Evolutionary conservation across 2,797 vertebrate species (phyloP).

Genomic region (Takifugu ocellatus): DNA sequence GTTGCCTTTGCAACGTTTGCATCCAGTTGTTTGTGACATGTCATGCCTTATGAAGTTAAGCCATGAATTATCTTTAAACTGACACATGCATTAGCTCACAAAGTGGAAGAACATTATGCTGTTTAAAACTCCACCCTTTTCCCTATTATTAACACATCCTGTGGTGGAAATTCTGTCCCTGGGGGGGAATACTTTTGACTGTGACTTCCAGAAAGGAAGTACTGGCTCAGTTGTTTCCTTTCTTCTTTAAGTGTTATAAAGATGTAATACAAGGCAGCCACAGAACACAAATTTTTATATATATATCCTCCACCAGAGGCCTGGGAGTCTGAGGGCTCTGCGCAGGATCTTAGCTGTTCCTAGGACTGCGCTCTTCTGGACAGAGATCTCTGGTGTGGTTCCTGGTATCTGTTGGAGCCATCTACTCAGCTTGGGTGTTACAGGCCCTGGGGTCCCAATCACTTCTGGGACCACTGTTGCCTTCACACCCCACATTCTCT

Average conservation of each 20-base stretch:
- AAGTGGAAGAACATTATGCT: neutral
- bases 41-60: conserved; percentile 8
- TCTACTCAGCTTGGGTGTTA: too few species aligned
- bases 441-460: too few species aligned
- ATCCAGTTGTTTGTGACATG: neutral
- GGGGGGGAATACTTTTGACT: conserved; percentile 25
- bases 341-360: too few species aligned
- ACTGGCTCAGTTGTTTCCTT: conserved; percentile 19
- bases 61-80: conserved; percentile 15
- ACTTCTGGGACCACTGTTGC: too few species aligned
- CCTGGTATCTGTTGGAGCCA: too few species aligned
- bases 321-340: too few species aligned
- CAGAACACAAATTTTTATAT: neutral
- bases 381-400: too few species aligned
- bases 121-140: conserved; percentile 23
- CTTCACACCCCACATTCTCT: too few species aligned
- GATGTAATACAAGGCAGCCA: conserved; percentile 9
- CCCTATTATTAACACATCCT: conserved; percentile 51
- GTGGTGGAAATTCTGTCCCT: conserved; percentile 17
- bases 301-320: too few species aligned
- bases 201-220: conserved; percentile 48
- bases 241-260: conserved; percentile 15
- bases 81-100: conserved; percentile 5
- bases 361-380: too few species aligned
- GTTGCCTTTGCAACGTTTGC: neutral